Evolutionary conservation across 2,797 vertebrate genomes (phyloP).

Genomic region (Fundulus diaphanus): DNA sequence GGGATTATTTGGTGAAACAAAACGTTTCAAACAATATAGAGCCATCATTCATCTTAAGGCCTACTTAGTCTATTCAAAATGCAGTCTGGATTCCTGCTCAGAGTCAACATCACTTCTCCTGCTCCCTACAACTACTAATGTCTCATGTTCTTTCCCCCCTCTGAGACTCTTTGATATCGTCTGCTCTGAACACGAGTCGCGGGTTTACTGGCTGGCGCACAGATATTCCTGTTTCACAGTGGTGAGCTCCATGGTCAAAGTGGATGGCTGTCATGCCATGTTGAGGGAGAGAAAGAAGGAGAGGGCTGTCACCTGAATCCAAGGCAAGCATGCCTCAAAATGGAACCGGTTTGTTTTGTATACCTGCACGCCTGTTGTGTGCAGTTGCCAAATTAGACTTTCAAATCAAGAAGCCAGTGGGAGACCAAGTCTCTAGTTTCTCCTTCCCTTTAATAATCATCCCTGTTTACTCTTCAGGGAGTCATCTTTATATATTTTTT

Average conservation of each 20-base stretch:
- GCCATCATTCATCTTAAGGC: neutral
- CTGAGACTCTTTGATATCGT: conserved; percentile 47
- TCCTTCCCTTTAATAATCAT: conserved; percentile 85
- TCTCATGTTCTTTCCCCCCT: conserved; percentile 26
- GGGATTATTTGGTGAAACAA: neutral
- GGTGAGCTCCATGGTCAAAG: conserved; percentile 61
- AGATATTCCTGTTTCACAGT: conserved; percentile 67
- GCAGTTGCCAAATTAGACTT: conserved; percentile 85
- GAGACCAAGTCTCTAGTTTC: conserved; percentile 80
- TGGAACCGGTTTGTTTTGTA: conserved; percentile 82
- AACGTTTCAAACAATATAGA: neutral
- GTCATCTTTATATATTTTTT: conserved; percentile 80
- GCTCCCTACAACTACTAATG: conserved; percentile 4
- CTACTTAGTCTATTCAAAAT: neutral
- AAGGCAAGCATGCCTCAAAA: conserved; percentile 77
- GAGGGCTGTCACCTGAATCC: conserved; percentile 71
- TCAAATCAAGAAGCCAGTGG: conserved; percentile 85
- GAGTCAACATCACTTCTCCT: conserved; percentile 18
- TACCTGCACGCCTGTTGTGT: conserved; percentile 82
- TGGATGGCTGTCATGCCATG: conserved; percentile 69
- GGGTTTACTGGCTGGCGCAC: conserved; percentile 53
- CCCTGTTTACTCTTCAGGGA: conserved; percentile 87
- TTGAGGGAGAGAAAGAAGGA: conserved; percentile 60
- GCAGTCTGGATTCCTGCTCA: conserved; percentile 15
- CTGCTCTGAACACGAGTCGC: conserved; percentile 35